Evolutionary conservation across 2,888 invertebrate genomes (phyloP).

Genomic region (Chouioia cunea): DNA sequence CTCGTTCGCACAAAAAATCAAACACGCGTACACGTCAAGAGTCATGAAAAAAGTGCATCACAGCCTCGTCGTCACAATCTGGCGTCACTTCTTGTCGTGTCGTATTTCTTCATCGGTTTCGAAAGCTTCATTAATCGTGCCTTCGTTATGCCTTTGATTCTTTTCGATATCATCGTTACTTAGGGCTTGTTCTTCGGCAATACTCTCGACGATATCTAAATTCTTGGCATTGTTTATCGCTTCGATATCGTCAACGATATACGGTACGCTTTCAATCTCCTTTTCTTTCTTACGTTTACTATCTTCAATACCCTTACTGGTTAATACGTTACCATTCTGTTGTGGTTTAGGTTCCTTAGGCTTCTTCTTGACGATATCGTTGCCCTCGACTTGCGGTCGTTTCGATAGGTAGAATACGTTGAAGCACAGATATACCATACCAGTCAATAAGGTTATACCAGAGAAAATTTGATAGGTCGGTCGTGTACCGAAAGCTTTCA

Average conservation of each 20-base stretch:
- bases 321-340: constrained; percentile 49
- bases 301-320: constrained; percentile 15
- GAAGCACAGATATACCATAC: constrained; percentile 78
- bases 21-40: too few species aligned
- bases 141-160: constrained; percentile 37
- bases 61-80: not conserved
- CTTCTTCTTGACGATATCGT: constrained; percentile 74
- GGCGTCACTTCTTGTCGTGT: constrained; percentile 34
- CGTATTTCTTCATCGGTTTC: constrained; percentile 49
- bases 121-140: constrained; percentile 51
- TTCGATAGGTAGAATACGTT: constrained; percentile 76
- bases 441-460: constrained; percentile 74
- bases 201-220: constrained; percentile 55
- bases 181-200: constrained; percentile 8
- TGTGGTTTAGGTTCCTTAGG: constrained; percentile 57
- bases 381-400: constrained; percentile 70
- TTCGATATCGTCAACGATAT: constrained; percentile 51
- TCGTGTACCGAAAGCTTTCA: constrained; percentile 80
- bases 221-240: constrained; percentile 58
- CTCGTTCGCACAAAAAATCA: too few species aligned
- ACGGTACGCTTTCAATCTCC: constrained; percentile 41
- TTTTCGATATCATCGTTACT: constrained; percentile 17
- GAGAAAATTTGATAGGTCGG: constrained; percentile 81
- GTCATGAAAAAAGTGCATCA: too few species aligned
- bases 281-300: constrained; percentile 41